Evolutionary conservation across 1,140 invertebrate genomes (phyloP), one percentile per base, ranked within the genome.

Genomic region (Calephelis nemesis): DNA sequence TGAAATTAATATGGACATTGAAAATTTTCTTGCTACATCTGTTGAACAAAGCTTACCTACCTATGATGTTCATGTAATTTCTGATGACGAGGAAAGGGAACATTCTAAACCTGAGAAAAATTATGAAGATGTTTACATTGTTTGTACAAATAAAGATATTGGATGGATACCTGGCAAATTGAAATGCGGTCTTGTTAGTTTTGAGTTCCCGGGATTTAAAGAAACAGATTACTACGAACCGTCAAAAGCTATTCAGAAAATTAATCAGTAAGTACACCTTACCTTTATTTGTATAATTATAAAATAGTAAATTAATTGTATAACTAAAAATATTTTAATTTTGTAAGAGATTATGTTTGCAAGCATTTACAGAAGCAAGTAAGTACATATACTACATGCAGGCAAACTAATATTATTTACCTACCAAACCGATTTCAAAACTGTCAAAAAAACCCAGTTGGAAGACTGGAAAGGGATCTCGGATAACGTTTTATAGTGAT

Each of bases 201-300:
- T 89, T 68, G 72, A 85, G 72, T 84, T 90, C 71, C 88, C 89
- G 39, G 87, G 85, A 72, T 88, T 82, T 74, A 78, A 83, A 58
- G 82, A 65, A 65, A 82, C 83, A 10, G 70, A 81, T 11, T 91
- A 81, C 78, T 88, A 84, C 69, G 72, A 83, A 77, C 60, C 50
- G 11, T 39, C 76, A 52, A 78, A 82, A 74, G 87, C 83, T 13
- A 87, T 85, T 63, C 39, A 62, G 10, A 86, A 88, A 78, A 83
- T 91, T 65, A 85, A 77, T 62, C 71, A 78, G 89, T 90, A 74
- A 88, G 89, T 91, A 83, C 39, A 48, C 1, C 19, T 2, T 9
- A 4, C 10, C 11, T 54, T 9, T 7, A 15, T 50, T 50, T n/a
- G 3, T n/a, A n/a, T 12, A 50, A 6, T 50, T 5, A 48, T 48